Evolutionary conservation across 1,140 invertebrate genomes (phyloP).

Genomic region (Pseudomyrmex pallidus): DNA sequence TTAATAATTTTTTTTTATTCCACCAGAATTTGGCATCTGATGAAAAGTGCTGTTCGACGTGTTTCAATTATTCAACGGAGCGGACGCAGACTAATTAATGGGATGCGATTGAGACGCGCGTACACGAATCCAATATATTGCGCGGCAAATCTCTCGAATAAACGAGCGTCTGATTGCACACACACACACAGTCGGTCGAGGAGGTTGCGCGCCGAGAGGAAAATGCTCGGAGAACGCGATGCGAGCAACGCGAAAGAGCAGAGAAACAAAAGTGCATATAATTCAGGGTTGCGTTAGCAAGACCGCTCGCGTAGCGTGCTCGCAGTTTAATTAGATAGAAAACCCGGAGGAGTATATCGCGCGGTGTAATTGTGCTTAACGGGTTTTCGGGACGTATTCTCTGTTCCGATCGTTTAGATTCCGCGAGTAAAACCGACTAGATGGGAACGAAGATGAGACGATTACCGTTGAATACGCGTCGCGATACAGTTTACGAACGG

Average conservation of each 20-base stretch:
- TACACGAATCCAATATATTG: neutral
- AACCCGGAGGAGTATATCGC: slow-evolving; percentile 20
- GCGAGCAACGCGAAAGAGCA: slow-evolving; percentile 17
- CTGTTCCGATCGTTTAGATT: neutral
- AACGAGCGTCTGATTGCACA: neutral
- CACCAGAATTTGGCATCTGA: neutral
- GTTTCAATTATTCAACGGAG: neutral
- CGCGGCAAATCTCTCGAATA: neutral
- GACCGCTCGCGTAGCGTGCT: neutral
- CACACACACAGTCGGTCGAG: neutral
- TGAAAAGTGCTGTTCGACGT: neutral
- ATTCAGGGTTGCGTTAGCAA: slow-evolving; percentile 25
- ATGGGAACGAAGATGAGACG: neutral
- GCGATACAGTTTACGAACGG: neutral
- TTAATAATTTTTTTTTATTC: too few relatives aligned
- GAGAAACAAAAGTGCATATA: slow-evolving; percentile 42
- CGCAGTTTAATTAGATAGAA: slow-evolving; percentile 48
- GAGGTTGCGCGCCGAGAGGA: neutral
- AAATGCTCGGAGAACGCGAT: slow-evolving; percentile 9
- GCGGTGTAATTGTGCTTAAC: slow-evolving; percentile 38
- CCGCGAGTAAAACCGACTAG: neutral
- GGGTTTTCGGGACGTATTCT: slow-evolving; percentile 22
- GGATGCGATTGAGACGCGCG: slow-evolving; percentile 30
- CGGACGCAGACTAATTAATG: neutral
- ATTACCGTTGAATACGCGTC: neutral